Evolutionary conservation across 2,888 invertebrate species (phyloP).

Genomic region (Diplolepis rosae): DNA sequence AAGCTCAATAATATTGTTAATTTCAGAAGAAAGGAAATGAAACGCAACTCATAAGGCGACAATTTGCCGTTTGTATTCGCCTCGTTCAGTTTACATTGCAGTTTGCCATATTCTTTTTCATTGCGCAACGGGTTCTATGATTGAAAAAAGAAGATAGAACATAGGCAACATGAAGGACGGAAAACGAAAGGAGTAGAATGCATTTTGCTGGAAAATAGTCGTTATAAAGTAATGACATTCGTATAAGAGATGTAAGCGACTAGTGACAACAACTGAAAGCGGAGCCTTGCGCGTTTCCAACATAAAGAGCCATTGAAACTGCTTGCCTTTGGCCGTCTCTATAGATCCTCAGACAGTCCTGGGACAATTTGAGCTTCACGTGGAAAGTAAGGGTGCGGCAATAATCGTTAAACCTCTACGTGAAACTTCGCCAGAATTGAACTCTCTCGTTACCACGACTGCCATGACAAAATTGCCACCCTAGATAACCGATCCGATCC

Average conservation of each 20-base stretch:
- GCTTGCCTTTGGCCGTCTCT: constrained; percentile 14
- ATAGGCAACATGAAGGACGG: not conserved
- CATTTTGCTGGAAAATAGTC: constrained; percentile 30
- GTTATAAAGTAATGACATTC: constrained; percentile 42
- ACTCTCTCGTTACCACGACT: constrained; percentile 11
- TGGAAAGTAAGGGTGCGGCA: constrained; percentile 40
- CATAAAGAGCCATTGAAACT: constrained; percentile 21
- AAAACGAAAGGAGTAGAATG: not conserved
- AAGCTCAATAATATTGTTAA: too few relatives aligned
- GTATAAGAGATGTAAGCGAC: constrained; percentile 40
- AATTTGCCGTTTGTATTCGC: not conserved
- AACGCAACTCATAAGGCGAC: too few relatives aligned
- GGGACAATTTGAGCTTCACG: constrained; percentile 9
- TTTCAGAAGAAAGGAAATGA: too few relatives aligned
- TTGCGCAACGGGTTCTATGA: not conserved
- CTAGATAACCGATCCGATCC: not conserved
- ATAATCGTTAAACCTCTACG: constrained; percentile 58
- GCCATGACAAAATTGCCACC: not conserved
- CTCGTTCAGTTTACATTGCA: constrained; percentile 10
- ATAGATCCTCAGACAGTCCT: constrained; percentile 21
- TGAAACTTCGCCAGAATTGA: constrained; percentile 50
- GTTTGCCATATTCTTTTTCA: not conserved
- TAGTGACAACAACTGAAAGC: constrained; percentile 19
- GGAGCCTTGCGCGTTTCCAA: constrained; percentile 3
- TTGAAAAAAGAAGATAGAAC: not conserved